These are phyloP conservation scores for Leptopterna dolabrata DNA, from an alignment of 2,888 invertebrate species.

Conservation along the genomic window DNA sequence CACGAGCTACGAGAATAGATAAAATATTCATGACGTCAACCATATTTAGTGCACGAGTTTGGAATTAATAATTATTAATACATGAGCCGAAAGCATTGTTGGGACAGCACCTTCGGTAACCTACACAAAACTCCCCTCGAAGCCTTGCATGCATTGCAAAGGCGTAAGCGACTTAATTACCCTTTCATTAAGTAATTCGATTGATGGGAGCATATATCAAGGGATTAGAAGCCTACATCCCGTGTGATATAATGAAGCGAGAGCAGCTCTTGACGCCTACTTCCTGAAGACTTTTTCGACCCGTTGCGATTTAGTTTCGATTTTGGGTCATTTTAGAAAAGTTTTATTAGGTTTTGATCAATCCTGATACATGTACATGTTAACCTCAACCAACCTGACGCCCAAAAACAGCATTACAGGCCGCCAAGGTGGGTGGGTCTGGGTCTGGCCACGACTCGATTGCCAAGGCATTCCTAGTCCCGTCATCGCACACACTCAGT, in stretches of 20 bases:
- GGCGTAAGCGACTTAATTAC: constrained; percentile 22
- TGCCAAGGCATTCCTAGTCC: too few species aligned
- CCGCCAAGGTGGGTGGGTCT: too few species aligned
- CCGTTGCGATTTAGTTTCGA: neutral
- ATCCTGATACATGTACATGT: too few species aligned
- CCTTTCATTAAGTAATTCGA: constrained; percentile 45
- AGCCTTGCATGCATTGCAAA: neutral
- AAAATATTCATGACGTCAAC: neutral
- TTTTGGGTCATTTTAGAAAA: too few species aligned
- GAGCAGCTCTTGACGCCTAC: neutral
- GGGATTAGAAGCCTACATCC: constrained; percentile 16
- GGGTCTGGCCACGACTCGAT: too few species aligned
- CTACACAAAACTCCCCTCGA: neutral
- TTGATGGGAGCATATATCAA: constrained; percentile 23
- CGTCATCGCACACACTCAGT: too few species aligned
- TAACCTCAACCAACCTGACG: too few species aligned
- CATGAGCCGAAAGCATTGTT: neutral
- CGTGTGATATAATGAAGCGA: neutral
- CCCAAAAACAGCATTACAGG: too few species aligned
- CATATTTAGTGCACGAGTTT: neutral
- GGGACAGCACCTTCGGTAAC: neutral
- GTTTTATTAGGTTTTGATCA: too few species aligned
- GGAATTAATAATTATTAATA: neutral
- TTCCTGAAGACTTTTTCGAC: neutral
- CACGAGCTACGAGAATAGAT: neutral